phyloP scores from a whole-genome alignment of 2,888 invertebrate genomes.

The Chromoteleia sp. region DNA sequence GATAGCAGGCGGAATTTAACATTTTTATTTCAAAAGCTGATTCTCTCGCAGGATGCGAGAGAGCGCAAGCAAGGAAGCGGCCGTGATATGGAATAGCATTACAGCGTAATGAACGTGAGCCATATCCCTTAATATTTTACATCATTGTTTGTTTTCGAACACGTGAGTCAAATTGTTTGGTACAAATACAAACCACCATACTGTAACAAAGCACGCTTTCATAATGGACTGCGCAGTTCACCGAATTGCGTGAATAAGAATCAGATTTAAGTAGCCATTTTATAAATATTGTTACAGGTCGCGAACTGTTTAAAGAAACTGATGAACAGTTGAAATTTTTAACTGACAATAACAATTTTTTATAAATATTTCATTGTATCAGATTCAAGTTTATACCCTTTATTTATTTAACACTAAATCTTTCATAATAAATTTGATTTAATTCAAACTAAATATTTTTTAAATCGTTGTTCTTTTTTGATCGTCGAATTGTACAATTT shows the following conservation, averaged over 20 bases:
- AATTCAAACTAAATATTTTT: too few species aligned
- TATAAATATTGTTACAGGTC: not conserved
- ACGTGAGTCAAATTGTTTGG: slow-evolving; percentile 31
- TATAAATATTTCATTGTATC: too few species aligned
- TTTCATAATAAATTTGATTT: too few species aligned
- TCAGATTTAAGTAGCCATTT: not conserved
- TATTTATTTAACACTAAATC: too few species aligned
- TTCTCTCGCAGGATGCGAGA: slow-evolving; percentile 37
- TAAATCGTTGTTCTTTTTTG: too few species aligned
- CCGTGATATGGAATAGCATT: slow-evolving; percentile 41
- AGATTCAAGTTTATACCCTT: too few species aligned
- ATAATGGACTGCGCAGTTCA: slow-evolving; percentile 17
- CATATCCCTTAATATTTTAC: slow-evolving; percentile 42
- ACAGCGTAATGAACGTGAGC: slow-evolving; percentile 29
- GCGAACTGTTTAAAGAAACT: too few species aligned
- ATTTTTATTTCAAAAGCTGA: slow-evolving; percentile 30
- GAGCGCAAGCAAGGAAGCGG: slow-evolving; percentile 35
- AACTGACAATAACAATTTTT: too few species aligned
- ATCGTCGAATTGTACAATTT: too few species aligned
- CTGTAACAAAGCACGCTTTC: slow-evolving; percentile 11
- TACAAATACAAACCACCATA: slow-evolving; percentile 8
- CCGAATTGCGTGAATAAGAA: slow-evolving; percentile 4
- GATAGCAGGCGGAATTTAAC: slow-evolving; percentile 30
- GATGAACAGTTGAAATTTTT: too few species aligned
- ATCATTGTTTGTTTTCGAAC: slow-evolving; percentile 29